These are phyloP conservation scores for Otolemur garnettii DNA, from an alignment of 2,113 vertebrate genomes.

Conservation along the genomic window DNA sequence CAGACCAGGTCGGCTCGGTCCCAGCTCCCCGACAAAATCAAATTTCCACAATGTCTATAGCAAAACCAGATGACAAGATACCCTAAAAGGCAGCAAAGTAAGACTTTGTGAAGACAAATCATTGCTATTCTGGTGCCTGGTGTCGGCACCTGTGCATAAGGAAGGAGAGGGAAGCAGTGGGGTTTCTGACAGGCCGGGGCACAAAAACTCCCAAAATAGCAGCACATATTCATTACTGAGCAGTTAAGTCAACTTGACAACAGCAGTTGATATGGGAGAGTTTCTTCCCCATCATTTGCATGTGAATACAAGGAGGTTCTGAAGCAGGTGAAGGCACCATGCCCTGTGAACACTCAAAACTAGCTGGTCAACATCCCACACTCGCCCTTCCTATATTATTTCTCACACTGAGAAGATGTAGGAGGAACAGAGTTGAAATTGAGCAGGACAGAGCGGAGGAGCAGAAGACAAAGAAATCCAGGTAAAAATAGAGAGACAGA, in stretches of 20 bases:
- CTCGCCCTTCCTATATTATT: background rate
- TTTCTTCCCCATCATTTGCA: too few relatives aligned
- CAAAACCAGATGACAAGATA: background rate
- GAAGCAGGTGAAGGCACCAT: background rate
- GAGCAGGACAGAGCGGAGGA: background rate
- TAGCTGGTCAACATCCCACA: background rate
- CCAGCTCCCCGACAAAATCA: too few relatives aligned
- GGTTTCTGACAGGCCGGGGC: too few relatives aligned
- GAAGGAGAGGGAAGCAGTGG: background rate
- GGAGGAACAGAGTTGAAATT: background rate
- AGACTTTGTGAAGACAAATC: background rate
- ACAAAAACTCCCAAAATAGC: background rate
- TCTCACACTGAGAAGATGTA: background rate
- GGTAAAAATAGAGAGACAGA: background rate
- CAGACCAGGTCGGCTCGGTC: too few relatives aligned
- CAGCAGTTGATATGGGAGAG: background rate
- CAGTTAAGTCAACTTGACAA: background rate
- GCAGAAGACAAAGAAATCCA: background rate
- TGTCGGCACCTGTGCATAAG: background rate
- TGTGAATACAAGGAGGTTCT: background rate
- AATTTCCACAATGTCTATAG: background rate
- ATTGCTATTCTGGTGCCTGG: accelerated
- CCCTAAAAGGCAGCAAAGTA: too few relatives aligned
- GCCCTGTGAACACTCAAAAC: background rate
- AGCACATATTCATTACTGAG: background rate